A percentile compares a stretch with the other conserved stretches of the same genome.
These are phyloP conservation scores for Platichthys flesus DNA, from an alignment of 2,113 vertebrate genomes.

Conservation along the genomic window DNA sequence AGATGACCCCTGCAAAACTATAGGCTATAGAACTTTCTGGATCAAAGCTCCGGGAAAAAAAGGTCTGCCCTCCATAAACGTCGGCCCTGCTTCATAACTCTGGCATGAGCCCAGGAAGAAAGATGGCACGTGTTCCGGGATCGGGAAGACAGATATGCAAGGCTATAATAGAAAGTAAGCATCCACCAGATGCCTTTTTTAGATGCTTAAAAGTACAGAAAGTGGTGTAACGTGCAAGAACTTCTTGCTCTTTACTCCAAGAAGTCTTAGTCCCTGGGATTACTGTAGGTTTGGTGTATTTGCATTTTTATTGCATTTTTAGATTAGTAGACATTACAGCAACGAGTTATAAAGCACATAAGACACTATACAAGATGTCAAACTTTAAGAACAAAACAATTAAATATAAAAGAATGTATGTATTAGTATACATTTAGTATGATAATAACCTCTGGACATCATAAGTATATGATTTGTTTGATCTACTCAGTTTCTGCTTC, in stretches of 20 bases:
- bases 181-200: constrained; percentile 50
- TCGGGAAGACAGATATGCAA: constrained; percentile 60
- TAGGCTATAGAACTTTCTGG: constrained; percentile 65
- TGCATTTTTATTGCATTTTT: background rate
- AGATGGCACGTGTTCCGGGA: constrained; percentile 63
- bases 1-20: constrained; percentile 68
- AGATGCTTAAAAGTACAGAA: constrained; percentile 6
- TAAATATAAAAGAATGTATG: background rate
- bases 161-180: constrained; percentile 44
- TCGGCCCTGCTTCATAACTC: constrained; percentile 68
- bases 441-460: no score
- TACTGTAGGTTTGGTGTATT: background rate
- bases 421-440: background rate
- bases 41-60: constrained; percentile 72
- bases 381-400: background rate
- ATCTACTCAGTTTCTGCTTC: no score
- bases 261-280: background rate
- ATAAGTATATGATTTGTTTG: no score
- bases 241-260: background rate
- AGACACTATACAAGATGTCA: no score
- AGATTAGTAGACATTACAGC: no score
- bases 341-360: no score
- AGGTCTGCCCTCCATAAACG: constrained; percentile 73
- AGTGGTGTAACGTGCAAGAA: background rate
- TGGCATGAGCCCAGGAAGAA: constrained; percentile 65